Evolutionary conservation across 2,888 invertebrate species (phyloP), one percentile per base, ranked within the genome.

Genomic region (Noctua janthe): DNA sequence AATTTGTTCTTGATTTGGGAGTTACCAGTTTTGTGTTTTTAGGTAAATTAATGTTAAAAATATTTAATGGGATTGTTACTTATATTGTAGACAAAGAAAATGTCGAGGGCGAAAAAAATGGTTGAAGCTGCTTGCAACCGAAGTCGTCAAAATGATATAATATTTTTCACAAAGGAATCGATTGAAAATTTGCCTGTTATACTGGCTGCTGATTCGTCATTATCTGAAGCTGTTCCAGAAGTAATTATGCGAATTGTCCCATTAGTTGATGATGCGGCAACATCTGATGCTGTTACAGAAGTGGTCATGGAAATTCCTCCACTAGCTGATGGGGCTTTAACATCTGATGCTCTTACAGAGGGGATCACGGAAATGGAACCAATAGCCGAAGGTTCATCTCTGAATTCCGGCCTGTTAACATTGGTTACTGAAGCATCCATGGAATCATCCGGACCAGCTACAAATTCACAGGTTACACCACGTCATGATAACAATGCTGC

Each of bases 161-260:
- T 80, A 76, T 80, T 76, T 80, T 80, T 80, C 76, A 80, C 43
- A 80, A 80, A 80, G 76, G 76, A 80, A 67, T 71, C 76, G 29
- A 76, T 76, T 80, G 71, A 76, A 64, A 76, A 80, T 76, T 71
- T 76, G 76, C 76, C 76, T 80, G 76, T 80, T 80, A 76, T 80
- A 76, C 80, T 80, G 80, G 76, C 72, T 80, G 76, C 80, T 80
- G 76, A 29, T 76, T 71, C 80, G 76, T 49, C 67, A 76, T 5
- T 15, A 77, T 75, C 69, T 75, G 74, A 69, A 20, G 69, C 74
- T 67, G 74, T 69, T 75, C n/a, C 74, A 75, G 51, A 75, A 75
- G 69, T 75, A 20, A 29, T 75, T 8, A 75, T 54, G 74, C 8
- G 5, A 75, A 54, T 69, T 75, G 13, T 0, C 8, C 74, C 51